Conservation (phyloP, 2,113 vertebrate genomes). For the Rallus limicola region DNA sequence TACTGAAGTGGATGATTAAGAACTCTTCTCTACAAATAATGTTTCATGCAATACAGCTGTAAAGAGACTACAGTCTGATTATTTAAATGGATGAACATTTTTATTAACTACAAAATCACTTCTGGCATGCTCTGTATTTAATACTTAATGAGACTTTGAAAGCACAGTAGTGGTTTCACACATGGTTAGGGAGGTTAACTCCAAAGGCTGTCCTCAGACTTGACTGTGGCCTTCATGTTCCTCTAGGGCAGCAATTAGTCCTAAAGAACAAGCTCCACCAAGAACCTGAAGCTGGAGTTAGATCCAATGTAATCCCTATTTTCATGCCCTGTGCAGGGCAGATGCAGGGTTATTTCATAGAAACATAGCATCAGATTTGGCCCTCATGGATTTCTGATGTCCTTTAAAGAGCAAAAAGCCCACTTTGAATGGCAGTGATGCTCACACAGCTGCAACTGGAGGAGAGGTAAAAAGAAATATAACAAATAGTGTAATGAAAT, state of each 20-base stretch:
- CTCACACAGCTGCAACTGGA: neutral
- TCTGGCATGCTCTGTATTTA: constrained; percentile 50
- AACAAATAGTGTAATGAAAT: neutral
- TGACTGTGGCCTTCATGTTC: neutral
- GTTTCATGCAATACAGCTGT: constrained; percentile 66
- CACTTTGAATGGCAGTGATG: neutral
- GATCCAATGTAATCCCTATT: neutral
- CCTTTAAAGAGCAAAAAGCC: neutral
- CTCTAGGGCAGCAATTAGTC: neutral
- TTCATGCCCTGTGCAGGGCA: neutral
- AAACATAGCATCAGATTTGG: neutral
- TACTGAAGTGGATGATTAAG: constrained; percentile 73
- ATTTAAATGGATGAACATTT: constrained; percentile 56
- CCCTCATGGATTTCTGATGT: neutral
- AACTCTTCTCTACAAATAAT: constrained; percentile 67
- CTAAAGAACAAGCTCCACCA: neutral
- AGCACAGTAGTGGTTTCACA: neutral
- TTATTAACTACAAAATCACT: constrained; percentile 63
- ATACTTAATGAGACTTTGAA: constrained; percentile 33
- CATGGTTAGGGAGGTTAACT: neutral
- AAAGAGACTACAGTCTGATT: constrained; percentile 55
- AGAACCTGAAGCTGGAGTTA: neutral
- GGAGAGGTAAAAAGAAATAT: neutral
- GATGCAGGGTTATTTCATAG: neutral
- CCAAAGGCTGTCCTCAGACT: neutral